Base-by-base conservation (phyloP, 1,140 invertebrate genomes). In the Metaphire vulgaris region DNA sequence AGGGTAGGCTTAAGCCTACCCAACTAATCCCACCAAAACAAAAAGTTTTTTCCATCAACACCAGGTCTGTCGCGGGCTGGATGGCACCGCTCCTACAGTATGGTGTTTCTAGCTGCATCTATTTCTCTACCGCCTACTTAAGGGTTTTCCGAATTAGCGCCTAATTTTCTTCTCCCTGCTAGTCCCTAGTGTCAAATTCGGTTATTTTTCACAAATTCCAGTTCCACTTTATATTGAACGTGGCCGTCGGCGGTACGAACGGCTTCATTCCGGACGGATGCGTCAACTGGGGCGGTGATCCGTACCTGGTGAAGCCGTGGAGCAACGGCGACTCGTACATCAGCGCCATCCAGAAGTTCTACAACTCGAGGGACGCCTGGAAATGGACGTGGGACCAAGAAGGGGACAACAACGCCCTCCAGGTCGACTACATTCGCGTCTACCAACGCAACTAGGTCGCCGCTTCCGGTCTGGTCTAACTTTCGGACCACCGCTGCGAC, bases 171-270 rank as follows among this genome's bases (percentile, higher is more conserved):
- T n/a, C n/a, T n/a, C n/a, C n/a, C n/a, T n/a, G n/a, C n/a, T n/a
- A n/a, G n/a, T n/a, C n/a, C n/a, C n/a, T n/a, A n/a, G n/a, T n/a
- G n/a, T n/a, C n/a, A n/a, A n/a, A n/a, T n/a, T n/a, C n/a, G n/a
- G n/a, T n/a, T n/a, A n/a, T n/a, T n/a, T n/a, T n/a, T n/a, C n/a
- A n/a, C n/a, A n/a, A n/a, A n/a, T n/a, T n/a, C 16, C 82, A 93
- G 92, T 93, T 92, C 84, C 91, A 91, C 81, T 80, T 94, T 2
- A 88, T 90, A 1, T 79, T 93, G 14, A 92, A 91, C 1, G 81
- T 93, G 28, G 91, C 90, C 29, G 91, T 91, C 26, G 92, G 92
- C 70, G 92, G 92, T 26, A 88, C 89, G n/a, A 87, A 86, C 0
- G 88, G 86, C 15, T 89, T 89, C 80, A 93, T 93, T 85, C 88